These are phyloP conservation scores for Xiphophorus birchmanni DNA, from an alignment of 2,797 vertebrate genomes.

Conservation along the genomic window DNA sequence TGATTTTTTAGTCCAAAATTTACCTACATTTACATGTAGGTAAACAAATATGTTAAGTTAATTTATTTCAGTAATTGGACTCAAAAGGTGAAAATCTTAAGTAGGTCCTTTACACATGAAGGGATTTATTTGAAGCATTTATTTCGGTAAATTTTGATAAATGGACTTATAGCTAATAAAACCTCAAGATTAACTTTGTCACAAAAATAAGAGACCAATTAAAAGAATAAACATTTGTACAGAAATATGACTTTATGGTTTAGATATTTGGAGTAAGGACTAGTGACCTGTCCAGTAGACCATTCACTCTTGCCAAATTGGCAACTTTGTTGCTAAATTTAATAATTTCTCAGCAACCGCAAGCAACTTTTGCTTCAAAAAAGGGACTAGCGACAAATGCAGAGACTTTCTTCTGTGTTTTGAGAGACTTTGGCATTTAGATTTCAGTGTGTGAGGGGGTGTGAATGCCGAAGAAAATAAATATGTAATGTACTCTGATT, in stretches of 20 bases:
- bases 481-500: no score
- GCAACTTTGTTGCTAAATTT: not conserved
- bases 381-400: no score
- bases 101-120: not conserved
- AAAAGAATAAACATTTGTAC: not conserved
- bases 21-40: not conserved
- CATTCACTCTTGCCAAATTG: not conserved
- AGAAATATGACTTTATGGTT: not conserved
- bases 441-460: not conserved
- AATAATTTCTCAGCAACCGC: not conserved
- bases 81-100: not conserved
- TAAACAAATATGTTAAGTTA: not conserved
- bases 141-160: not conserved
- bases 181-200: not conserved
- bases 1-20: not conserved
- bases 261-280: not conserved
- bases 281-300: not conserved
- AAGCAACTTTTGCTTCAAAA: no score
- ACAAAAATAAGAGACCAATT: not conserved
- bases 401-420: no score
- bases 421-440: no score
- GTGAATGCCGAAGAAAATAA: no score
- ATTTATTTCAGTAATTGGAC: not conserved
- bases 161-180: not conserved
- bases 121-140: not conserved